Evolutionary conservation across 2,113 vertebrate genomes (phyloP), one percentile per base, ranked within the genome.

Genomic region (Manacus vitellinus): DNA sequence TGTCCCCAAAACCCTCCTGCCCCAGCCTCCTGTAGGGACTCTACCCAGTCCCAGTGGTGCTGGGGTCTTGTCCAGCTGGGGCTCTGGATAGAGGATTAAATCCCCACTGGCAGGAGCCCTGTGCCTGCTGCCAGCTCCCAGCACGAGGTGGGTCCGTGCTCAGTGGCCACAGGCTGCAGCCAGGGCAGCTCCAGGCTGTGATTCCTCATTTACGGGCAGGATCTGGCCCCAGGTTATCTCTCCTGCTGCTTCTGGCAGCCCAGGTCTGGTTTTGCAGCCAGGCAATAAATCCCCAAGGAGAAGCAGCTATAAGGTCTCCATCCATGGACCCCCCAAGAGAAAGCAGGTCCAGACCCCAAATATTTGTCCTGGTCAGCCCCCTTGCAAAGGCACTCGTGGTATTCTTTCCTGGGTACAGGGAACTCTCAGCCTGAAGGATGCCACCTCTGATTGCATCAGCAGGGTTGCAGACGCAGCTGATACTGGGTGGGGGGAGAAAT

Each of bases 161-260:
- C 58, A 14, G 46, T 1, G 14, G 73, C 43, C 14, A 5, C 3
- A 3, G 1, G 56, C 46, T 55, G 68, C 49, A 43, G 41, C 33
- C 6, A 0, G 71, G 55, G 81, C 39, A 14, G 44, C 66, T 82
- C 47, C 88, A 43, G 91, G 31, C 77, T 4, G 8, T 1, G 4
- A 47, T 2, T 91, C 81, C 51, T 4, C 0, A 2, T 51, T 62
- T 27, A 24, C 1, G 6, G 74, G 55, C 75, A 78, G 79, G 65
- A 56, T 79, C 67, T 62, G 67, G 85, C 78, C 80, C 66, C n/a
- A 61, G 52, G 63, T 86, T 86, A 80, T 86, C 22, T 0, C 65
- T 93, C 16, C 28, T 47, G 83, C 52, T 92, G 72, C 91, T 78
- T 75, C 95, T 92, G 84, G 62, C 82, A 71, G 85, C 75, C 46